phyloP scores from a whole-genome alignment of 2,797 vertebrate genomes.

The Echeneis naucrates region DNA sequence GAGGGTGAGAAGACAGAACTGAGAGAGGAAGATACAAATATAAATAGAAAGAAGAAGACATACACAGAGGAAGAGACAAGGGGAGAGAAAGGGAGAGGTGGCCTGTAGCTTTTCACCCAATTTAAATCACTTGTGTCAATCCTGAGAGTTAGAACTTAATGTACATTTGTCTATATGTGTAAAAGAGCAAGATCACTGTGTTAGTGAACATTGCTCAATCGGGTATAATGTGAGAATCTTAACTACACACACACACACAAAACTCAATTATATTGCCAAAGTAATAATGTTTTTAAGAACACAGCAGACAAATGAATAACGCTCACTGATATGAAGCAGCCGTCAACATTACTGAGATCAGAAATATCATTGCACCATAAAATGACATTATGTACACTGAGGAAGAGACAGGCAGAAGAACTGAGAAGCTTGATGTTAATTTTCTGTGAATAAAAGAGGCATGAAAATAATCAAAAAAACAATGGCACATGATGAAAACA shows the following conservation, averaged over 20 bases:
- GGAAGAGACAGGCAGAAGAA: conserved; percentile 21
- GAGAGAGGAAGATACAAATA: conserved; percentile 49
- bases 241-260: conserved; percentile 7
- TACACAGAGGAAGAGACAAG: conserved; percentile 22
- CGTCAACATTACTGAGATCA: conserved; percentile 58
- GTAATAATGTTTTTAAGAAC: conserved; percentile 59
- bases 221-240: conserved; percentile 45
- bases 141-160: conserved; percentile 54
- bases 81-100: conserved; percentile 8
- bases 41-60: conserved; percentile 43
- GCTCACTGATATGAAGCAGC: conserved; percentile 61
- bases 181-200: conserved; percentile 53
- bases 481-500: conserved; percentile 54
- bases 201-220: conserved; percentile 28
- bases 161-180: conserved; percentile 53
- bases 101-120: conserved; percentile 45
- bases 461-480: conserved; percentile 56
- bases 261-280: conserved; percentile 60
- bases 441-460: conserved; percentile 60
- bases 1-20: conserved; percentile 35
- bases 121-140: conserved; percentile 69
- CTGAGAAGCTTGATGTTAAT: conserved; percentile 51
- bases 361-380: conserved; percentile 71
- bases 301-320: conserved; percentile 66
- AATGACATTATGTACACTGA: conserved; percentile 63